Percentiles rank a stretch among this genome's conserved stretches.
These are phyloP conservation scores for Catalaphyllia jardinei DNA, from an alignment of 64 coral and sea anemone genomes.

Conservation along the genomic window DNA sequence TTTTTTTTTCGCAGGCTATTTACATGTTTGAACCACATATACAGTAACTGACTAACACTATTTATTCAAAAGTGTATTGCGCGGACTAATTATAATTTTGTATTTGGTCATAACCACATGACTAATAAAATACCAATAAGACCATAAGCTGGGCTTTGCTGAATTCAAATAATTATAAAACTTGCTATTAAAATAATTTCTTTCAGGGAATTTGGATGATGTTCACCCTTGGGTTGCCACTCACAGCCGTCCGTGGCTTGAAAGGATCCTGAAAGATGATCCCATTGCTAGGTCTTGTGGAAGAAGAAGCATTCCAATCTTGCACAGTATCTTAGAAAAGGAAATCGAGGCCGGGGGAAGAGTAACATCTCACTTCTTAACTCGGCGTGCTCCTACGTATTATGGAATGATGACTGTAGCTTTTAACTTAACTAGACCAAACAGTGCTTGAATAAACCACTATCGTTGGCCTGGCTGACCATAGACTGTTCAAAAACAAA, in stretches of 20 bases:
- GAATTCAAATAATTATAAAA: background rate
- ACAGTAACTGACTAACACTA: no score
- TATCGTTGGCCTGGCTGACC: no score
- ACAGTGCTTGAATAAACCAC: background rate
- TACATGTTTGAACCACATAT: no score
- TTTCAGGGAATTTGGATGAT: slow-evolving; percentile 14
- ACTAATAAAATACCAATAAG: no score
- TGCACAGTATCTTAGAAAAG: slow-evolving; percentile 51
- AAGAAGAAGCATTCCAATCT: slow-evolving; percentile 56
- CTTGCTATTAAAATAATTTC: background rate
- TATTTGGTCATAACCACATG: no score
- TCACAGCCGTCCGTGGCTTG: slow-evolving; percentile 23
- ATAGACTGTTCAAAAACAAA: no score
- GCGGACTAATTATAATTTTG: no score
- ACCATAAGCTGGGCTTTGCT: no score
- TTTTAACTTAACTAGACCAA: slow-evolving; percentile 14
- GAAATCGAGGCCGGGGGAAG: slow-evolving; percentile 16
- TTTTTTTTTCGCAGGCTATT: no score
- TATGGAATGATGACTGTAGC: slow-evolving; percentile 73
- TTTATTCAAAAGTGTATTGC: no score
- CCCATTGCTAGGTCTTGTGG: slow-evolving; percentile 62
- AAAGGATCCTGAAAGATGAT: slow-evolving; percentile 14
- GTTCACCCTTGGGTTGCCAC: slow-evolving; percentile 31
- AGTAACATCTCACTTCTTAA: slow-evolving; percentile 55
- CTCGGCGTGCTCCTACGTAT: slow-evolving; percentile 60